phyloP scores from a whole-genome alignment of 92 coral and sea anemone genomes.

The Palythoa caribaeorum region DNA sequence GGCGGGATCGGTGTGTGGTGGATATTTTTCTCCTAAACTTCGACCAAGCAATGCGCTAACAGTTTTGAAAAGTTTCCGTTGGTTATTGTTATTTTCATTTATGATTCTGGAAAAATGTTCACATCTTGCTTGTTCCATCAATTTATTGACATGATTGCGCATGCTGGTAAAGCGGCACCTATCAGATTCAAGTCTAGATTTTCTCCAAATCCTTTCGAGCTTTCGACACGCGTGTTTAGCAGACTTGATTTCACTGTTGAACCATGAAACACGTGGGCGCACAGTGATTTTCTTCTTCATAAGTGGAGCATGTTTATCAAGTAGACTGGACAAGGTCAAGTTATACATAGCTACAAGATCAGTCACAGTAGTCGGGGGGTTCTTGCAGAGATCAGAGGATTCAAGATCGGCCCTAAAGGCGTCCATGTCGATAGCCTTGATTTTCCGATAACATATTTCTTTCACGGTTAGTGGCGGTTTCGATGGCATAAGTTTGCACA shows the following conservation, averaged over 20 bases:
- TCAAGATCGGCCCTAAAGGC: slow-evolving; percentile 9
- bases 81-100: slow-evolving; percentile 21
- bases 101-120: not conserved
- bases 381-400: not conserved
- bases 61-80: slow-evolving; percentile 26
- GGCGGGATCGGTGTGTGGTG: slow-evolving; percentile 9
- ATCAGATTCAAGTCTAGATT: slow-evolving; percentile 19
- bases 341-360: too few relatives aligned
- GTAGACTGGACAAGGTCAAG: not conserved
- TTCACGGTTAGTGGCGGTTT: slow-evolving; percentile 22
- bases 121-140: slow-evolving; percentile 13
- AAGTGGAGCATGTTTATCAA: slow-evolving; percentile 44
- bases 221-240: slow-evolving; percentile 13
- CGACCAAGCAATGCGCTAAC: slow-evolving; percentile 2
- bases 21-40: not conserved
- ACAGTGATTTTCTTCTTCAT: slow-evolving; percentile 21
- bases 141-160: not conserved
- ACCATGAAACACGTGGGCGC: slow-evolving; percentile 33
- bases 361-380: too few relatives aligned
- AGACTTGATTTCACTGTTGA: slow-evolving; percentile 17
- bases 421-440: slow-evolving; percentile 14
- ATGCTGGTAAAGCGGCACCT: not conserved
- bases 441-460: slow-evolving; percentile 13
- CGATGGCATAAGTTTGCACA: slow-evolving; percentile 19
- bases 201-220: slow-evolving; percentile 15